Conservation (phyloP, 2,888 invertebrate species). For the Liposcelis brunnea region DNA sequence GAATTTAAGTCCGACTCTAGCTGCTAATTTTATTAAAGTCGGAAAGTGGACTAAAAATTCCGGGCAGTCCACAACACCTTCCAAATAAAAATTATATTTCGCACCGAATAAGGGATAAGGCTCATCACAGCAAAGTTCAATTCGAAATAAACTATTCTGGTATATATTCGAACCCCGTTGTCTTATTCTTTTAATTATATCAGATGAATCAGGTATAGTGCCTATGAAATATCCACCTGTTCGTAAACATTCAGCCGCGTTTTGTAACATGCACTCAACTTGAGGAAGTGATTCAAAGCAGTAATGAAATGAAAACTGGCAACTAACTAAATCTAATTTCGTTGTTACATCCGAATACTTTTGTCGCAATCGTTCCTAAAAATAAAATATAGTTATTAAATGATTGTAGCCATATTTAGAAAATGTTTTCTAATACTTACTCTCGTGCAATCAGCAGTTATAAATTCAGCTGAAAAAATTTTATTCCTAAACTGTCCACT, state of each 20-base stretch:
- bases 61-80: constrained; percentile 95
- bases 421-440: constrained; percentile 23
- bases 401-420: too few species aligned
- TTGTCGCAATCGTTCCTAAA: constrained; percentile 44
- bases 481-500: constrained; percentile 23
- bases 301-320: constrained; percentile 98
- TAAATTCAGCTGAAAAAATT: constrained; percentile 72
- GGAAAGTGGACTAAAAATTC: constrained; percentile 95
- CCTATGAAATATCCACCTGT: constrained; percentile 93
- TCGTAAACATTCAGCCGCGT: constrained; percentile 75
- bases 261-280: constrained; percentile 81
- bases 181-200: constrained; percentile 57
- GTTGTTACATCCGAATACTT: constrained; percentile 61
- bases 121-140: constrained; percentile 46
- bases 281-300: constrained; percentile 78
- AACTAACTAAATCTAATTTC: constrained; percentile 78
- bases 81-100: constrained; percentile 87
- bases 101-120: constrained; percentile 78
- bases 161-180: constrained; percentile 42
- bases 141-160: constrained; percentile 63
- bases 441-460: constrained; percentile 83
- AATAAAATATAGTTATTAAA: constrained; percentile 14
- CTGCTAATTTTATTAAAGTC: constrained; percentile 44
- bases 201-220: constrained; percentile 85
- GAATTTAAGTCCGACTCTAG: constrained; percentile 30